Conservation (phyloP, 2,797 vertebrate species). For the Manis javanica region DNA sequence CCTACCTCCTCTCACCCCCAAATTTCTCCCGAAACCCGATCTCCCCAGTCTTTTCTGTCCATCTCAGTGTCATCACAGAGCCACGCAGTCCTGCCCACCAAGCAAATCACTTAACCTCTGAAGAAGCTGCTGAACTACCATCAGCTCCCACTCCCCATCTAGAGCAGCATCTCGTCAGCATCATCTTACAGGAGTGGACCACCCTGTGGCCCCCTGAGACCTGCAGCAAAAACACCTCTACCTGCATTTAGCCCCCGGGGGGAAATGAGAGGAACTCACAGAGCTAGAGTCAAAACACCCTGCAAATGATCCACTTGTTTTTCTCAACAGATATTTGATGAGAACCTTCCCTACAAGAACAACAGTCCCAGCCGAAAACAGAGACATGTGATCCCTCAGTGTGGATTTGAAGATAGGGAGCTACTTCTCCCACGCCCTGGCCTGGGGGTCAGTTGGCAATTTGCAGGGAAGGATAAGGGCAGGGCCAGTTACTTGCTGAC, state of each 20-base stretch:
- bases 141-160: background rate
- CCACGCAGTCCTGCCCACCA: background rate
- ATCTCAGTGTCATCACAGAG: background rate
- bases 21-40: background rate
- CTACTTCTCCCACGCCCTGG: background rate
- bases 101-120: background rate
- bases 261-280: background rate
- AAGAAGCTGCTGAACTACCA: background rate
- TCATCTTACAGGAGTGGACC: background rate
- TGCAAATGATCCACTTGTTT: background rate
- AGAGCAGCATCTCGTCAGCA: background rate
- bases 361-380: background rate
- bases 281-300: background rate
- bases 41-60: background rate
- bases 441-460: background rate
- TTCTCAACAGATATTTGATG: background rate
- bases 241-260: background rate
- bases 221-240: background rate
- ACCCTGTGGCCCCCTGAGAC: background rate
- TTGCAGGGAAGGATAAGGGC: background rate
- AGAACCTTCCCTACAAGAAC: background rate
- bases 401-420: background rate
- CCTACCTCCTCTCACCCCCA: background rate
- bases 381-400: background rate
- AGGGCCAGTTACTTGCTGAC: constrained; percentile 6